phyloP scores from a whole-genome alignment of 2,113 vertebrate genomes.

The Sisor rabdophorus region DNA sequence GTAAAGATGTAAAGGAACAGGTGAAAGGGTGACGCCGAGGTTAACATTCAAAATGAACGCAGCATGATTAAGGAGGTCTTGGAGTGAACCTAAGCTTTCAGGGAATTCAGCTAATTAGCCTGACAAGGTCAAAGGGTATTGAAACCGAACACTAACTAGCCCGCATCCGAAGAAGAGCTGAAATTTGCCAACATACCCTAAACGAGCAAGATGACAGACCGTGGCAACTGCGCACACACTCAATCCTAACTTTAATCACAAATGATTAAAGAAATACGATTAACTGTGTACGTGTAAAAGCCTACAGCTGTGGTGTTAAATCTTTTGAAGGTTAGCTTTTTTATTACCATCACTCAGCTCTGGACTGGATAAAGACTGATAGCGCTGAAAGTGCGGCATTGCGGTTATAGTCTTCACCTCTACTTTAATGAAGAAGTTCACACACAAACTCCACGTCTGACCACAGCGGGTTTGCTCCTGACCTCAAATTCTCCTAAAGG shows the following conservation, averaged over 20 bases:
- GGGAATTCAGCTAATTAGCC: conserved; percentile 70
- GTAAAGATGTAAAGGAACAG: conserved; percentile 53
- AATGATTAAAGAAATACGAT: background rate
- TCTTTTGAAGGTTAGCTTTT: background rate
- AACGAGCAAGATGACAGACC: conserved; percentile 42
- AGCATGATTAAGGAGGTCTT: conserved; percentile 41
- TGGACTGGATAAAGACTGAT: background rate
- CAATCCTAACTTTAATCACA: conserved; percentile 18
- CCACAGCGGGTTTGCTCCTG: conserved; percentile 18
- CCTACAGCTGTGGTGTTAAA: background rate
- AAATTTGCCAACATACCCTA: conserved; percentile 15
- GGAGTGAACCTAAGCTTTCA: conserved; percentile 50
- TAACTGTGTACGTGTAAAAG: background rate
- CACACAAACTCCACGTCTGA: background rate
- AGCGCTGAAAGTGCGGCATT: background rate
- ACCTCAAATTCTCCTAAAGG: conserved; percentile 30
- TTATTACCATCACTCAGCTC: background rate
- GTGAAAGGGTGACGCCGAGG: conserved; percentile 45
- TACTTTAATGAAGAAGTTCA: background rate
- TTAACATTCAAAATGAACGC: conserved; percentile 34
- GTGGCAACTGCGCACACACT: conserved; percentile 38
- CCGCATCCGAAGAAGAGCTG: conserved; percentile 38
- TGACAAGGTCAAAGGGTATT: conserved; percentile 64
- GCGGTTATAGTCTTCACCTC: background rate
- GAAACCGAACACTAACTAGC: conserved; percentile 48